Evolutionary conservation across 2,888 invertebrate species (phyloP), one percentile per base, ranked within the genome.

Genomic region (Cheilosia grossa): DNA sequence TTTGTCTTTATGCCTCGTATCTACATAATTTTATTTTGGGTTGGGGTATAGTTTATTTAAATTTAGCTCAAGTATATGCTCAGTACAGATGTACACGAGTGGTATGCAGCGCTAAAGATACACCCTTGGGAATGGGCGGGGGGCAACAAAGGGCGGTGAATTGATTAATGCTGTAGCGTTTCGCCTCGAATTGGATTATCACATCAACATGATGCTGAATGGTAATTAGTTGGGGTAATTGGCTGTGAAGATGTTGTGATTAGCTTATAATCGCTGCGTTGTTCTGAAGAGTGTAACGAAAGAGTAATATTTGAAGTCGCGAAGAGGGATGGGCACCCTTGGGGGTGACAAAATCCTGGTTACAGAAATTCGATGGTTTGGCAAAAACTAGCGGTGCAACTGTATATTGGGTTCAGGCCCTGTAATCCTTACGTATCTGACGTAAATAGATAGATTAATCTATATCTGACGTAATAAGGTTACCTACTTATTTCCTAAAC

Each of bases 101-200:
- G 0, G 21, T 49, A 13, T 24, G 21, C 5, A 24, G 19, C 15
- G 24, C 5, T 13, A 44, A 44, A 24, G 15, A 51, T 40, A 40
- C 6, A 49, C 10, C 9, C 24, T 17, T 21, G 13, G 51, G 13
- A 13, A 24, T 13, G 47, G 47, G 4, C 0, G 4, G 21, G 21
- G 21, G 10, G 33, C 17, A 17, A 17, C 2, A 24, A 17, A 24
- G 9, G 51, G 51, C 21, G 24, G 24, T 24, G 49, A 42, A 49
- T 56, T 70, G 70, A 70, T 70, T 58, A 58, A 70, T 70, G 70
- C 24, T 15, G 24, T 37, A 4, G 49, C 24, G 70, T 24, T 58
- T 69, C n/a, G 70, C 58, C 59, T 70, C 59, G 70, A 70, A 70
- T 58, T 70, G 58, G 58, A 70, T 70, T 70, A 70, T 70, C 70